phyloP scores from a whole-genome alignment of 1,140 invertebrate genomes.

The Tetramorium alpestre region DNA sequence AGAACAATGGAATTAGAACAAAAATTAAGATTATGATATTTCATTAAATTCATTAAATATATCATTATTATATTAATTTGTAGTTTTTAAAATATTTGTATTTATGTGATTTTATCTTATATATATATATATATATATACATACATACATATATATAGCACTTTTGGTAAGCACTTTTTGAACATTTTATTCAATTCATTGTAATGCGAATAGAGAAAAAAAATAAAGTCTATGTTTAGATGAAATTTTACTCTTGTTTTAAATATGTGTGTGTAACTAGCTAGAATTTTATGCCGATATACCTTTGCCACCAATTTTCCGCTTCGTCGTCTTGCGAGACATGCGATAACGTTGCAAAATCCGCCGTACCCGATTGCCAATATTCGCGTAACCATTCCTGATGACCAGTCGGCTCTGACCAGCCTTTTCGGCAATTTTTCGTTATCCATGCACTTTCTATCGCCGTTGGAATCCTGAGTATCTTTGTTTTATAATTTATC shows the following conservation, averaged over 20 bases:
- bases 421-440: slow-evolving; percentile 85
- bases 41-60: not conserved
- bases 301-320: slow-evolving; percentile 75
- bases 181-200: not conserved
- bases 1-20: not conserved
- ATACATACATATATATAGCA: no score
- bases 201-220: not conserved
- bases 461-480: slow-evolving; percentile 76
- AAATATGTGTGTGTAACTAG: not conserved
- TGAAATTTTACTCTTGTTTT: not conserved
- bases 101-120: not conserved
- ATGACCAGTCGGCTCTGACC: slow-evolving; percentile 83
- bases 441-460: slow-evolving; percentile 86
- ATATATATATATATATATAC: not conserved
- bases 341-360: slow-evolving; percentile 40
- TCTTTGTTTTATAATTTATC: slow-evolving; percentile 33
- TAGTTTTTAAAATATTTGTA: not conserved
- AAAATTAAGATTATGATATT: not conserved
- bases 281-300: not conserved
- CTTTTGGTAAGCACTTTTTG: not conserved
- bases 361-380: slow-evolving; percentile 76
- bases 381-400: slow-evolving; percentile 85
- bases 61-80: not conserved
- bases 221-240: not conserved
- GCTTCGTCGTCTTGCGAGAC: slow-evolving; percentile 60